These are phyloP conservation scores for Haemorhous mexicanus DNA, from an alignment of 2,113 vertebrate species.

Conservation along the genomic window DNA sequence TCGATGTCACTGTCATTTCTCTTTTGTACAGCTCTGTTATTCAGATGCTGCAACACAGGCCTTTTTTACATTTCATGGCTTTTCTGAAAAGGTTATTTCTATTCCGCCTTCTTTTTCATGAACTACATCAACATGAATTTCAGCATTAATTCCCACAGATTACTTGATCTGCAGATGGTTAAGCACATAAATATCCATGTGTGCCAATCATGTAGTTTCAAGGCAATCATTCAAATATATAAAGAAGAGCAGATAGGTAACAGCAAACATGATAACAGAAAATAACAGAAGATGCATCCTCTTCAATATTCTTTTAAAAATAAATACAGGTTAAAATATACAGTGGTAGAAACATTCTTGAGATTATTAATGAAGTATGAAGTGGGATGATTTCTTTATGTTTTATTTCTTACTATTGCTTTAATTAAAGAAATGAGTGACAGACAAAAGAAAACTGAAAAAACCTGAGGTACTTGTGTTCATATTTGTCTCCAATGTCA, in stretches of 20 bases:
- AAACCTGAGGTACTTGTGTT: background rate
- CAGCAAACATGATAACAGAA: background rate
- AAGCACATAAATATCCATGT: background rate
- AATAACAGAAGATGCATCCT: background rate
- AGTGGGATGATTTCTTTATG: background rate
- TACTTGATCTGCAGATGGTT: background rate
- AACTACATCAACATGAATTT: background rate
- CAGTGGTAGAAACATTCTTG: background rate
- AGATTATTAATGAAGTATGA: background rate
- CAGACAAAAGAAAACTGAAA: background rate
- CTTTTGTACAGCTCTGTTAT: background rate
- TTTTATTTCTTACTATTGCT: background rate
- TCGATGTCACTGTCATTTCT: constrained; percentile 4
- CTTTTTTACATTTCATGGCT: background rate
- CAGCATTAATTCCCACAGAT: background rate
- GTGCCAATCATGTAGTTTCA: background rate
- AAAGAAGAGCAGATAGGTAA: background rate
- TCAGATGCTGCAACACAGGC: background rate
- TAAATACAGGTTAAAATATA: background rate
- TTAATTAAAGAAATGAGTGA: background rate
- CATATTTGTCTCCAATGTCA: background rate
- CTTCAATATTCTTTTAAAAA: background rate
- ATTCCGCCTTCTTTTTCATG: background rate
- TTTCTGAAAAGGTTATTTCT: background rate
- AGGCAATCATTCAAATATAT: background rate